These are phyloP conservation scores for Peromyscus attwateri DNA, from an alignment of 2,797 vertebrate genomes.

Conservation along the genomic window DNA sequence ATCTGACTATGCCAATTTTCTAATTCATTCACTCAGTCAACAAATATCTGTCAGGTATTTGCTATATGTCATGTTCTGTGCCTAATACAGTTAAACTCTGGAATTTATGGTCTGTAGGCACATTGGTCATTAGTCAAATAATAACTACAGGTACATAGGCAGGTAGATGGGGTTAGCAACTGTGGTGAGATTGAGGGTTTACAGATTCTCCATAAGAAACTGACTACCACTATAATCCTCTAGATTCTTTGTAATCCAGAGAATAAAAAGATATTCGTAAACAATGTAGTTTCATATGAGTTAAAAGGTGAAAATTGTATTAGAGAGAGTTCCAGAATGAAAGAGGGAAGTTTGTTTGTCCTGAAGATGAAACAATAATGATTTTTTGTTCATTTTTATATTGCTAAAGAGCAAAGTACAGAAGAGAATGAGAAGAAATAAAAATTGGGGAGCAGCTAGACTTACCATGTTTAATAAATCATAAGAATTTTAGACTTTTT, in stretches of 20 bases:
- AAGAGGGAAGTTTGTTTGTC: not conserved
- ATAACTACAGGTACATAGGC: too few relatives aligned
- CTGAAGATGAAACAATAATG: not conserved
- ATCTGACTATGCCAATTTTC: not conserved
- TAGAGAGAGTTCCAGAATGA: not conserved
- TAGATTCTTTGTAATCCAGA: not conserved
- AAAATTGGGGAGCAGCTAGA: not conserved
- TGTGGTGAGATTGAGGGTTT: not conserved
- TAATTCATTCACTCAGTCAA: slow-evolving; percentile 3
- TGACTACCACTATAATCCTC: not conserved
- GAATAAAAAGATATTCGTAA: not conserved
- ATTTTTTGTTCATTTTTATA: not conserved
- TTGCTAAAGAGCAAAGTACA: not conserved
- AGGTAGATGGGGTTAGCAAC: not conserved
- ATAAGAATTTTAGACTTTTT: not conserved
- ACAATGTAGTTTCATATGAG: not conserved
- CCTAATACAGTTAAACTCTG: not conserved
- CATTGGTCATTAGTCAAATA: not conserved
- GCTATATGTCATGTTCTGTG: not conserved
- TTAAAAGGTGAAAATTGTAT: not conserved
- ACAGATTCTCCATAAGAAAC: not conserved
- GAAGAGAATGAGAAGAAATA: not conserved
- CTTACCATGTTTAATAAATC: not conserved
- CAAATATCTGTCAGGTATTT: not conserved
- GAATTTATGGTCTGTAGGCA: not conserved